Evolutionary conservation across 2,113 vertebrate genomes (phyloP), one percentile per base, ranked within the genome.

Genomic region (Chauna torquata): DNA sequence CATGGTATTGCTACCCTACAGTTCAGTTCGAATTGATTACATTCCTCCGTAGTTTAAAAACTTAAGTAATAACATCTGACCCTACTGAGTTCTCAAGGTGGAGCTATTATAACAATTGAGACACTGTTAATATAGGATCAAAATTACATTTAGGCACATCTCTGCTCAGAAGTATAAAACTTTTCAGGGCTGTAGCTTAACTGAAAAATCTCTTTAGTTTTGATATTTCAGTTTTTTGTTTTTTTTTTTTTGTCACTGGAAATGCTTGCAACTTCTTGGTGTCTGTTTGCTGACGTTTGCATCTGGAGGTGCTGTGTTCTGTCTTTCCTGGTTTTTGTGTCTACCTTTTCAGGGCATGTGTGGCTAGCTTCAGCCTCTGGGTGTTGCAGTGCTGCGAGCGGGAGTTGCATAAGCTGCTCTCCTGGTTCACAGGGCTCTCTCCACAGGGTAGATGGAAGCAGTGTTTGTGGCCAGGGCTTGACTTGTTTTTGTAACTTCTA

Each of bases 11-110:
- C 94, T 88, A 68, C 82, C 58, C 49, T 5, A 2, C 0, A 20
- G 83, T 66, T 52, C 42, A 83, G 47, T 40, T 96, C 78, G 54
- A 19, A 81, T 92, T 50, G 86, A 84, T 89, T 59, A 3, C 13
- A 5, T 64, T 82, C 77, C 52, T 55, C 61, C 72, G 89, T 9
- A 89, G 83, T 65, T 95, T 76, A 27, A 65, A 66, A 87, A 38
- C 71, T 72, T 3, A 30, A 38, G 61, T 15, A 4, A 32, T 45
- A 12, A 80, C 70, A 80, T 34, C 12, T 52, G 91, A 78, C 91
- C 91, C 65, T 91, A 27, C 62, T 40, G 81, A 84, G 32, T 89
- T 87, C 84, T 86, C 78, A 87, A 96, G 94, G 95, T 90, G 82
- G 89, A 69, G 55, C 84, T 66, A 8, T 93, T 32, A 2, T 22